phyloP scores from a whole-genome alignment of 2,113 vertebrate species.

The Okapia johnstoni region DNA sequence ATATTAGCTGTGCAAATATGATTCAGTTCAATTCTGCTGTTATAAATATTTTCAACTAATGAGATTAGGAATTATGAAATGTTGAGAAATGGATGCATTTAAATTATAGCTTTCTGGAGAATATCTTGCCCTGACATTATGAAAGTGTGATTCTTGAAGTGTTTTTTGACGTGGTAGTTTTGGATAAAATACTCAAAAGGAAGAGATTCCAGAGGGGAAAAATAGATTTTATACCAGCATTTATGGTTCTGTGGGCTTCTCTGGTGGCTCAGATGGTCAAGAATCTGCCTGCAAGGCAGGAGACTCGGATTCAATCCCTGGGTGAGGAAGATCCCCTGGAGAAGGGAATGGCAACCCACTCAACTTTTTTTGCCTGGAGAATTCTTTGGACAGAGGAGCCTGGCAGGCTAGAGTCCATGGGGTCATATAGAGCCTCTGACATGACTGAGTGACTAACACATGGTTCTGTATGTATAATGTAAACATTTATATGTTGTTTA shows the following conservation, averaged over 20 bases:
- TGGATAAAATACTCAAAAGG: neutral
- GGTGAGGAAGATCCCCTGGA: neutral
- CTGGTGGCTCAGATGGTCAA: neutral
- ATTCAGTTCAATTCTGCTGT: neutral
- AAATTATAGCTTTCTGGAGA: neutral
- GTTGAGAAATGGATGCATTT: neutral
- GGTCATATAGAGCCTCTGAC: neutral
- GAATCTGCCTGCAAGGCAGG: neutral
- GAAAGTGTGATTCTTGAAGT: neutral
- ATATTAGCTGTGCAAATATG: neutral
- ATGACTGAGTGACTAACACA: neutral
- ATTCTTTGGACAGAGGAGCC: neutral
- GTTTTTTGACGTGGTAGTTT: neutral
- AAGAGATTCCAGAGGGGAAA: neutral
- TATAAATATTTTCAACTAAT: neutral
- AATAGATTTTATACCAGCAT: neutral
- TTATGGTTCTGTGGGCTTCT: neutral
- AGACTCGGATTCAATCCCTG: neutral
- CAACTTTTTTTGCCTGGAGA: neutral
- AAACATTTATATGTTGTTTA: neutral
- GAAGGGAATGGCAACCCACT: neutral
- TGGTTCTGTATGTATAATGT: neutral
- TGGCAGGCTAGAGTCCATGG: neutral
- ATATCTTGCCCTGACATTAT: neutral
- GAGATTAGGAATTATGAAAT: neutral